These are phyloP conservation scores for Corella eumyota DNA, from an alignment of 23 tunicate genomes.

Conservation along the genomic window DNA sequence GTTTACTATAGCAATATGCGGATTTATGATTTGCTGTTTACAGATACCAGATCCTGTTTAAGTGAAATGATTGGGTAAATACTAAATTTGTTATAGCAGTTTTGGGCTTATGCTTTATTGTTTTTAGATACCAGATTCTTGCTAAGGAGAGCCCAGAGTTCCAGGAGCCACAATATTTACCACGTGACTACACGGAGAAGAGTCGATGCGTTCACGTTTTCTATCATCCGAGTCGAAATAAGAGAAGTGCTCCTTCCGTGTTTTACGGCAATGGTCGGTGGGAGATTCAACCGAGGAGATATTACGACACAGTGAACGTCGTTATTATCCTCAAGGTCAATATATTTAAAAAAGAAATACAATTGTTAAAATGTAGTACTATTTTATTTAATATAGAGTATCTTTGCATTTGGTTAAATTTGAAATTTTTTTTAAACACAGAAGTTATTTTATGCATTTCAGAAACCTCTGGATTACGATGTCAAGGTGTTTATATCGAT, in stretches of 20 bases:
- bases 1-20: too few species aligned
- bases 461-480: slow-evolving; percentile 85
- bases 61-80: too few species aligned
- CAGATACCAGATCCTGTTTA: too few species aligned
- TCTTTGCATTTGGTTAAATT: too few species aligned
- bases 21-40: too few species aligned
- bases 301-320: slow-evolving; percentile 97
- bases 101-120: too few species aligned
- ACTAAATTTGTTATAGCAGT: too few species aligned
- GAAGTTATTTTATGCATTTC: neutral
- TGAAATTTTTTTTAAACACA: too few species aligned
- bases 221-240: slow-evolving; percentile 61
- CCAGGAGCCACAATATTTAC: slow-evolving; percentile 57
- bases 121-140: slow-evolving; percentile 95
- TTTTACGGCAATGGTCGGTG: slow-evolving; percentile 82
- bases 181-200: slow-evolving; percentile 98
- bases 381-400: too few species aligned
- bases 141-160: slow-evolving; percentile 76
- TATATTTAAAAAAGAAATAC: neutral
- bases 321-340: slow-evolving; percentile 90
- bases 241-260: slow-evolving; percentile 54
- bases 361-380: too few species aligned
- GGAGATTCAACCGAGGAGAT: slow-evolving; percentile 94
- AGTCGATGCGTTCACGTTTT: slow-evolving; percentile 55
- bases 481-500: slow-evolving; percentile 87